Evolutionary conservation across 2,888 invertebrate species (phyloP).

Genomic region (Amphimallon solstitiale): DNA sequence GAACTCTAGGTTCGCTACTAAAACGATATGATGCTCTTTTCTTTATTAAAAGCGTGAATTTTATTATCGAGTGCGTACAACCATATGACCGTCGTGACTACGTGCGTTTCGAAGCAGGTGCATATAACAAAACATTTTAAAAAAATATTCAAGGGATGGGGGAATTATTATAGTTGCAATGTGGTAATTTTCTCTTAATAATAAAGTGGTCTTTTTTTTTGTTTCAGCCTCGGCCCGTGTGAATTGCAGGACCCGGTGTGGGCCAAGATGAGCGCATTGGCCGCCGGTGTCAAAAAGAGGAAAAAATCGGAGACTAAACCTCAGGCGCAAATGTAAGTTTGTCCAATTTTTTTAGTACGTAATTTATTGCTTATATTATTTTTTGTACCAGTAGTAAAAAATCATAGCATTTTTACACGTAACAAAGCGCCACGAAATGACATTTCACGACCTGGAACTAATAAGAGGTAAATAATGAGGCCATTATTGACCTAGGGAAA

Average conservation of each 20-base stretch:
- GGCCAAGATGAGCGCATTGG: constrained; percentile 86
- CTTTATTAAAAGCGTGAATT: not conserved
- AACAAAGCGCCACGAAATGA: too few species aligned
- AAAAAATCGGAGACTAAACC: constrained; percentile 73
- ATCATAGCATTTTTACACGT: too few species aligned
- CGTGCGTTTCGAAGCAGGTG: constrained; percentile 3
- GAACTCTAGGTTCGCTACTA: constrained; percentile 21
- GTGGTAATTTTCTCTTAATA: not conserved
- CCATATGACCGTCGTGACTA: too few species aligned
- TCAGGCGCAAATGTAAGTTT: constrained; percentile 71
- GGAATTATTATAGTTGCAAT: too few species aligned
- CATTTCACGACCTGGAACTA: too few species aligned
- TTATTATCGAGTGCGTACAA: constrained; percentile 9
- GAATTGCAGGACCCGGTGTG: constrained; percentile 87
- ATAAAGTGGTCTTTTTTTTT: constrained; percentile 48
- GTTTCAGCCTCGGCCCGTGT: constrained; percentile 89
- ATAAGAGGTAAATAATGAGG: too few species aligned
- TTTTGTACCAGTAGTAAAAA: too few species aligned
- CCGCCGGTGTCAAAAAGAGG: constrained; percentile 70
- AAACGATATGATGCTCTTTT: constrained; percentile 25
- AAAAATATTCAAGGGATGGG: not conserved
- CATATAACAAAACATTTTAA: not conserved
- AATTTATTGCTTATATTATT: not conserved
- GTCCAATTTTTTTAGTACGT: not conserved
- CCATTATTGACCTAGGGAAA: too few species aligned